Percentiles rank a stretch among this genome's conserved stretches.
Evolutionary conservation across 1,140 invertebrate genomes (phyloP).

Genomic region (Macrobrachium nipponense): DNA sequence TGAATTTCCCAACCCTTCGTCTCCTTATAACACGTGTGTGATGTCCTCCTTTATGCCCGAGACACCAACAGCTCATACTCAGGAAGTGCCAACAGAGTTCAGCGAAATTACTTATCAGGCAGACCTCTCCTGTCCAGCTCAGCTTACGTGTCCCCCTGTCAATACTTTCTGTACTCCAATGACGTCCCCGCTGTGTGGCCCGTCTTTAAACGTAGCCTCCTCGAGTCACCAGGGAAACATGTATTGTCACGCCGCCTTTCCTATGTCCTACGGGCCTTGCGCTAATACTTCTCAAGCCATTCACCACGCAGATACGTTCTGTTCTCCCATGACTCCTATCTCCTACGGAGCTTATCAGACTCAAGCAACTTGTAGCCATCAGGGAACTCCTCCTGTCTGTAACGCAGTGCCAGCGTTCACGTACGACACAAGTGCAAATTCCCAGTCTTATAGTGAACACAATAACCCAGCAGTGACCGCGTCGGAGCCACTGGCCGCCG

Average conservation of each 20-base stretch:
- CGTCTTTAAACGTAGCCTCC: conserved; percentile 37
- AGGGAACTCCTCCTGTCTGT: too few relatives aligned
- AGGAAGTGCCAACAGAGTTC: conserved; percentile 50
- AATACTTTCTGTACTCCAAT: conserved; percentile 52
- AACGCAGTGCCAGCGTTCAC: too few relatives aligned
- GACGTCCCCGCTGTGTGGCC: conserved; percentile 48
- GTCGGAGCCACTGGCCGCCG: too few relatives aligned
- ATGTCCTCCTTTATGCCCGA: too few relatives aligned
- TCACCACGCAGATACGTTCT: conserved; percentile 29
- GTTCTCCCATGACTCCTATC: conserved; percentile 31
- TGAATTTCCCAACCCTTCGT: too few relatives aligned
- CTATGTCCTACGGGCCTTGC: conserved; percentile 56
- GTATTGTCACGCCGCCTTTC: conserved; percentile 54
- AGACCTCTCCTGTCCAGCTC: conserved; percentile 43
- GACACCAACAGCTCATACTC: conserved; percentile 33
- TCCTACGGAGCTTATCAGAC: too few relatives aligned
- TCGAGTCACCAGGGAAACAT: background rate
- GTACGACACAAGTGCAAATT: too few relatives aligned
- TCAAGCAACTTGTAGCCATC: too few relatives aligned
- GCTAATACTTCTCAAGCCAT: conserved; percentile 4
- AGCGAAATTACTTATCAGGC: conserved; percentile 52
- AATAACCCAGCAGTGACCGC: too few relatives aligned
- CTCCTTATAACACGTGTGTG: too few relatives aligned
- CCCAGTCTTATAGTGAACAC: too few relatives aligned
- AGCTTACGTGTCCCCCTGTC: conserved; percentile 57